Conservation (phyloP, 2,113 vertebrate species). For the Pantherophis guttatus region DNA sequence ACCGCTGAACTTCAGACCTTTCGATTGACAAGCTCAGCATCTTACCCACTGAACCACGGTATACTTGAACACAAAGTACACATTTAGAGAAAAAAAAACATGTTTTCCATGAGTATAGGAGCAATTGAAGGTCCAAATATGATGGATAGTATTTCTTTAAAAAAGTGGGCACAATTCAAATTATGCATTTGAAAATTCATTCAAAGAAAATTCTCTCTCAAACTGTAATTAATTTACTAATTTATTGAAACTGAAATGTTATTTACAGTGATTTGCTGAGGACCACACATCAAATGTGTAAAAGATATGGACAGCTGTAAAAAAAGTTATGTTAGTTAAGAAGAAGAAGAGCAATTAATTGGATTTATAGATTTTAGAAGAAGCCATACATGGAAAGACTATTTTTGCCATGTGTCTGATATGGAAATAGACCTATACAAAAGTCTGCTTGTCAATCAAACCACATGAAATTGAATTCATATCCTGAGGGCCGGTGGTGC, state of each 20-base stretch:
- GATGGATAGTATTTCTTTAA: background rate
- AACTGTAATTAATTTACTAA: background rate
- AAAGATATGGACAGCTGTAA: background rate
- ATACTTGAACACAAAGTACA: background rate
- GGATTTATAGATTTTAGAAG: background rate
- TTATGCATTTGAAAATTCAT: background rate
- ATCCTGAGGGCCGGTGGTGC: background rate
- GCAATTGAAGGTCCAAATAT: background rate
- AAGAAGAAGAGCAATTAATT: background rate
- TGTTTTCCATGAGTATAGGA: background rate
- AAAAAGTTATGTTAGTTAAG: background rate
- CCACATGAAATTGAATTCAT: background rate
- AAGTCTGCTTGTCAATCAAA: background rate
- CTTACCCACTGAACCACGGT: too few relatives aligned
- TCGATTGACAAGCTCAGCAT: too few relatives aligned
- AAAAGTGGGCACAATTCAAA: background rate
- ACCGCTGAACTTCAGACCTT: too few relatives aligned
- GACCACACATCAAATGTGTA: background rate
- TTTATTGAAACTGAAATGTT: background rate
- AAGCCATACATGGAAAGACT: background rate
- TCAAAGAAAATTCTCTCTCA: background rate
- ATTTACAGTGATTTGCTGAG: background rate
- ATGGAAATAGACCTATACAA: background rate
- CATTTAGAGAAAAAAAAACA: background rate
- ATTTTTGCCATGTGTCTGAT: background rate